Evolutionary conservation across 2,113 vertebrate genomes (phyloP), one percentile per base, ranked within the genome.

Genomic region (Notarius lentiginosus): DNA sequence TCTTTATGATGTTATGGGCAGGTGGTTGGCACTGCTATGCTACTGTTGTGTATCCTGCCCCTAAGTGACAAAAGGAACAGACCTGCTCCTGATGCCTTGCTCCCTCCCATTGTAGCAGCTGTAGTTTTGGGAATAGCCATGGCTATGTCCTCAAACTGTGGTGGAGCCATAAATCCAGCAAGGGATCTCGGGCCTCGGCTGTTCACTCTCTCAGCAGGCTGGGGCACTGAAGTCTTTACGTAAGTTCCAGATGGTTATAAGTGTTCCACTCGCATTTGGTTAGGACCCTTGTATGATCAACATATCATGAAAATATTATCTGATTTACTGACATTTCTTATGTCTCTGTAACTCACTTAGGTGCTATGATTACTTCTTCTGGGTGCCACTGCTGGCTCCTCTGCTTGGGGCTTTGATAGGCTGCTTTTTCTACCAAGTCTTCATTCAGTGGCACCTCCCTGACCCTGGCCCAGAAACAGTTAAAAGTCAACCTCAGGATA

Each of bases 111-210:
- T 0, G 95, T 96, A 73, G 96, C 90, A 1, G 88, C 89, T 24
- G 87, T 97, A 51, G 95, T 96, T 15, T 82, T 97, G 7, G 91
- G 94, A 18, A 95, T 97, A 24, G 91, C 93, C 63, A 56, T 93
- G 81, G 95, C 96, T 1, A 95, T 97, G 96, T 95, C 96, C 0
- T 91, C 91, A 34, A 97, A 97, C 92, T 96, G 96, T 0, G 91
- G 96, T 2, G 95, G 86, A 0, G 96, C 97, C 30, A 95, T 99
- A 85, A 98, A 98, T 90, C 97, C 98, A 0, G 96, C 96, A 0
- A 90, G 96, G 4, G 97, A 97, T 87, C 87, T 99, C 0, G 96
- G 97, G 0, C 97, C 97, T 1, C 92, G 96, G 4, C 95, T 98
- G 77, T 96, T 98, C 82, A 96, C 96, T 9, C 93, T 95, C 0